These are phyloP conservation scores for Frankliniella fusca DNA, from an alignment of 2,888 invertebrate species.

Conservation along the genomic window DNA sequence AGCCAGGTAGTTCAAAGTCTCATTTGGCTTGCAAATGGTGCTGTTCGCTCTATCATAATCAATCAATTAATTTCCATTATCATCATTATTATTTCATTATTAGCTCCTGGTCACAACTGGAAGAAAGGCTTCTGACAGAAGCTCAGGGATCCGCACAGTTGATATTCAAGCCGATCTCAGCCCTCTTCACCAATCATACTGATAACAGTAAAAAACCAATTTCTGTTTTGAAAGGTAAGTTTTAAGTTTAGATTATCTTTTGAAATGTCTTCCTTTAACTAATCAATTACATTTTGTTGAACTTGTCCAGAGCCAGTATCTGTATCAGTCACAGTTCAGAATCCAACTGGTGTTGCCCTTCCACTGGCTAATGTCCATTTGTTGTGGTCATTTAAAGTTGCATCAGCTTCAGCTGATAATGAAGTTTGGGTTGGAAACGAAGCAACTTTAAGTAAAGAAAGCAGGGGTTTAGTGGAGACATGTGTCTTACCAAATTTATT, in stretches of 20 bases:
- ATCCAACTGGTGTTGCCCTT: slow-evolving; percentile 69
- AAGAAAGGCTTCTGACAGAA: slow-evolving; percentile 70
- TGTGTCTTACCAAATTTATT: slow-evolving; percentile 43
- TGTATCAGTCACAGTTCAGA: slow-evolving; percentile 68
- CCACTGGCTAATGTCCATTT: slow-evolving; percentile 65
- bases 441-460: slow-evolving; percentile 44
- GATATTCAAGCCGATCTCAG: slow-evolving; percentile 73
- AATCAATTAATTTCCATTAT: slow-evolving; percentile 1
- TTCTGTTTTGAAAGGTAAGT: slow-evolving; percentile 65
- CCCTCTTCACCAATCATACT: slow-evolving; percentile 64
- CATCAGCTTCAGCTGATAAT: slow-evolving; percentile 42
- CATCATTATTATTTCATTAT: slow-evolving; percentile 22
- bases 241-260: slow-evolving; percentile 28
- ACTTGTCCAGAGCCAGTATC: slow-evolving; percentile 35
- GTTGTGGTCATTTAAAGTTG: slow-evolving; percentile 62
- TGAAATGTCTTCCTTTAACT: slow-evolving; percentile 21
- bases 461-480: not conserved
- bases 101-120: slow-evolving; percentile 65
- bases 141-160: slow-evolving; percentile 64
- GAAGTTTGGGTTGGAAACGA: slow-evolving; percentile 42
- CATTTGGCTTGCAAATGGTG: not conserved
- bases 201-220: slow-evolving; percentile 63
- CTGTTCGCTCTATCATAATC: not conserved
- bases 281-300: slow-evolving; percentile 1
- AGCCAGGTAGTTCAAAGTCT: slow-evolving; percentile 32